Conservation (phyloP, 2,888 invertebrate genomes). For the Acrocera orbiculus region DNA sequence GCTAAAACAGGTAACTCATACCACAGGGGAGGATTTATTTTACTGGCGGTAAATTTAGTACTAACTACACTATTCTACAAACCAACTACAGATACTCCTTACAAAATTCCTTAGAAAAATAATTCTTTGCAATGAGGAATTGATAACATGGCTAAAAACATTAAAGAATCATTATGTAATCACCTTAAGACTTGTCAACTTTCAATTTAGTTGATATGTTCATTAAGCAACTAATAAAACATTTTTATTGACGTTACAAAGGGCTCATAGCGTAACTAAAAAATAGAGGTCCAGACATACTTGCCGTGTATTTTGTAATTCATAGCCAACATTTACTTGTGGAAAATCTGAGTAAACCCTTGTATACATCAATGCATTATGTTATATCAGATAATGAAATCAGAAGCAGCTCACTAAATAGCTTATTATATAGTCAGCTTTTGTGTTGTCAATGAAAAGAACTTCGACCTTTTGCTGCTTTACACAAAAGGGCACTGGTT, state of each 20-base stretch:
- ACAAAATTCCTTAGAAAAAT: slow-evolving; percentile 20
- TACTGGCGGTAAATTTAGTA: slow-evolving; percentile 19
- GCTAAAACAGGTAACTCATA: slow-evolving; percentile 6
- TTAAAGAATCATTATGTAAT: slow-evolving; percentile 20
- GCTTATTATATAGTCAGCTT: too few species aligned
- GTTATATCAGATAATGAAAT: too few species aligned
- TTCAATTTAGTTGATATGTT: slow-evolving; percentile 25
- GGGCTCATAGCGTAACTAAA: slow-evolving; percentile 1
- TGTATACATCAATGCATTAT: too few species aligned
- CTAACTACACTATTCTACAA: slow-evolving; percentile 19
- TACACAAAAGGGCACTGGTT: too few species aligned
- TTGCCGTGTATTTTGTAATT: slow-evolving; percentile 1
- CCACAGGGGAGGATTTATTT: slow-evolving; percentile 15
- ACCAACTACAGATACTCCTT: slow-evolving; percentile 17
- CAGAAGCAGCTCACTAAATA: too few species aligned
- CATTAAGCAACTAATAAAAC: slow-evolving; percentile 21
- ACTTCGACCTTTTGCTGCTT: too few species aligned
- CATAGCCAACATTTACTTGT: not conserved
- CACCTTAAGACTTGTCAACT: slow-evolving; percentile 19
- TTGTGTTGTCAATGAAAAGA: too few species aligned
- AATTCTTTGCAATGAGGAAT: slow-evolving; percentile 19
- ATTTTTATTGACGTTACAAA: slow-evolving; percentile 16
- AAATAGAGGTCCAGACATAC: not conserved
- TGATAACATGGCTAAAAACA: slow-evolving; percentile 21
- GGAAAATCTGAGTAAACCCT: not conserved